Evolutionary conservation across 1,140 invertebrate genomes (phyloP).

Genomic region (Mercenaria mercenaria): DNA sequence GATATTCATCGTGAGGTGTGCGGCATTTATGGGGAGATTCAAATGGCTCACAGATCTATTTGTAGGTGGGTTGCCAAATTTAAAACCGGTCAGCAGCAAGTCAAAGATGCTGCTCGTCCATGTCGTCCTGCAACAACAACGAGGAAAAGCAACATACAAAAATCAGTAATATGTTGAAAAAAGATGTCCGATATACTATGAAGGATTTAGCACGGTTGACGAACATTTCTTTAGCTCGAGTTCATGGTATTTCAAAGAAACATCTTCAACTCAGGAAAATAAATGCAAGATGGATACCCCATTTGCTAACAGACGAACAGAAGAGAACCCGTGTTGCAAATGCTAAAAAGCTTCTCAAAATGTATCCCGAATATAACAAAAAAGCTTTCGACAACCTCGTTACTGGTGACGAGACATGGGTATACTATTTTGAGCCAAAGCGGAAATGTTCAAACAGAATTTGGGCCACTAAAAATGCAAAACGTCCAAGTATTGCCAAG

Average conservation of each 20-base stretch:
- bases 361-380: neutral
- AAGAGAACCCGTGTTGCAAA: neutral
- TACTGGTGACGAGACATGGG: neutral
- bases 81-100: neutral
- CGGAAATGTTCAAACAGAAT: conserved; percentile 9
- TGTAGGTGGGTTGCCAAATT: neutral
- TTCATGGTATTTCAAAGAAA: conserved; percentile 24
- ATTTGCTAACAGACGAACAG: neutral
- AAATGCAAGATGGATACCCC: conserved; percentile 14
- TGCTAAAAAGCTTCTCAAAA: neutral
- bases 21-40: conserved; percentile 3
- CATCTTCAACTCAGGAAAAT: neutral
- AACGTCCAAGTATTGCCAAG: too few species aligned
- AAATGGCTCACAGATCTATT: conserved; percentile 16
- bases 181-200: neutral
- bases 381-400: neutral
- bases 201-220: neutral
- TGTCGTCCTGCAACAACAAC: neutral
- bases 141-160: neutral
- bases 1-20: too few species aligned
- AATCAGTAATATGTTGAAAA: neutral
- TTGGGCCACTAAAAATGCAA: neutral
- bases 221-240: neutral
- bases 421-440: conserved; percentile 13
- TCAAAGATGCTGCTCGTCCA: conserved; percentile 3